Percentiles rank a stretch among this genome's conserved stretches.
These are phyloP conservation scores for Rhinella marina DNA, from an alignment of 2,797 vertebrate species.

Conservation along the genomic window DNA sequence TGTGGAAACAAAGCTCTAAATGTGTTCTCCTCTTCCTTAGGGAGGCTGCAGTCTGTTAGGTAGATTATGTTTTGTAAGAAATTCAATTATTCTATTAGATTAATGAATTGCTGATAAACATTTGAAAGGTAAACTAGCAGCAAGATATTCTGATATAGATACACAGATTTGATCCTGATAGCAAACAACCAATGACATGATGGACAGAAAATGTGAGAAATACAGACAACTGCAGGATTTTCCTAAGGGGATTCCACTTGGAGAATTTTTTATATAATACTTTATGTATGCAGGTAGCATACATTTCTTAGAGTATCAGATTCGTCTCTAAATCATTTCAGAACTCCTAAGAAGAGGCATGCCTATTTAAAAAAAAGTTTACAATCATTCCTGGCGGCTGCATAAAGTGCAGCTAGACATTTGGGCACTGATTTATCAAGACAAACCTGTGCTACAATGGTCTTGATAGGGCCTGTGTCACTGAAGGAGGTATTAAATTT, in stretches of 20 bases:
- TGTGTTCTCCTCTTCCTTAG: constrained; percentile 16
- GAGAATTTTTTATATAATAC: neutral
- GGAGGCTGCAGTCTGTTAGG: constrained; percentile 30
- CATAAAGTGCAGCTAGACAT: neutral
- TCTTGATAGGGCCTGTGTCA: too few relatives aligned
- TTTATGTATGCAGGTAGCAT: neutral
- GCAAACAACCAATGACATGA: neutral
- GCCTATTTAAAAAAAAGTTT: neutral
- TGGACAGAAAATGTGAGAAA: neutral
- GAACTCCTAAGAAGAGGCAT: neutral
- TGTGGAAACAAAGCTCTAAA: constrained; percentile 13
- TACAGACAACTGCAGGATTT: neutral
- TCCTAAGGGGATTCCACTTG: neutral
- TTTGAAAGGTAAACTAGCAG: neutral
- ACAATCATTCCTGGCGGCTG: neutral
- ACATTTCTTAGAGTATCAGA: neutral
- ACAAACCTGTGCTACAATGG: too few relatives aligned
- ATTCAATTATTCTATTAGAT: constrained; percentile 48
- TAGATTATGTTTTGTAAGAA: constrained; percentile 39
- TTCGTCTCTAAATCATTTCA: neutral
- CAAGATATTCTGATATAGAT: neutral
- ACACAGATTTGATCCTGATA: neutral
- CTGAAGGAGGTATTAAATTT: too few relatives aligned
- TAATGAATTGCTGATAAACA: constrained; percentile 40
- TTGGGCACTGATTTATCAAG: too few relatives aligned